Evolutionary conservation across 2,113 vertebrate genomes (phyloP), one percentile per base, ranked within the genome.

Genomic region (Notothenia rossii): DNA sequence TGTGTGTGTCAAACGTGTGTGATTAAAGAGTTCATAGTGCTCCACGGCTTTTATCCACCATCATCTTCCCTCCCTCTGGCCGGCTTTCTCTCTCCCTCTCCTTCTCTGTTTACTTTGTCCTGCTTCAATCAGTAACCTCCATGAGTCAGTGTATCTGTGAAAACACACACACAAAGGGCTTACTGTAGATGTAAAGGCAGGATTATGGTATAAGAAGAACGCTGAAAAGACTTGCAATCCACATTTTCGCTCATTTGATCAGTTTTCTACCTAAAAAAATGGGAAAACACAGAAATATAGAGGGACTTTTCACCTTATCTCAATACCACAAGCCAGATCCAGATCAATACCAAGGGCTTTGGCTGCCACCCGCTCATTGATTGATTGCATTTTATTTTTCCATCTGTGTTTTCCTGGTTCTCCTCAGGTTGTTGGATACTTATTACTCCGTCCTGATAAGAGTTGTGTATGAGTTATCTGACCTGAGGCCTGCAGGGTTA

Each of bases 11-110:
- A 94, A 90, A 92, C 87, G 13, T 82, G 80, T 86, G 91, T 95
- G 94, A 95, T 96, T 96, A 94, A 95, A 89, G 92, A 95, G 93
- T 92, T 91, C 92, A 91, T 91, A 90, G 88, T 91, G 86, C 83
- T 93, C 60, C 81, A 75, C 70, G 11, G 89, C 91, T 93, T 94
- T 93, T 90, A 91, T 92, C 91, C 93, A 72, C 87, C 80, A 22
- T 66, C 81, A 84, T 90, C 72, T 72, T 25, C 76, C 82, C 84
- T 69, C 75, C 84, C 71, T 72, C 72, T 22, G 71, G 81, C 36
- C 65, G 64, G 69, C 49, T 63, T 82, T 76, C 76, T 73, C 75
- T 59, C 74, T 73, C 73, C 59, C 76, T 40, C 29, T 36, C 12
- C 7, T 12, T 33, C 53, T 82, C 82, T 94, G 77, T 93, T 93